Percentiles rank a stretch among this genome's conserved stretches.
These are phyloP conservation scores for Cephus runcator DNA, from an alignment of 2,888 invertebrate species.

Conservation along the genomic window DNA sequence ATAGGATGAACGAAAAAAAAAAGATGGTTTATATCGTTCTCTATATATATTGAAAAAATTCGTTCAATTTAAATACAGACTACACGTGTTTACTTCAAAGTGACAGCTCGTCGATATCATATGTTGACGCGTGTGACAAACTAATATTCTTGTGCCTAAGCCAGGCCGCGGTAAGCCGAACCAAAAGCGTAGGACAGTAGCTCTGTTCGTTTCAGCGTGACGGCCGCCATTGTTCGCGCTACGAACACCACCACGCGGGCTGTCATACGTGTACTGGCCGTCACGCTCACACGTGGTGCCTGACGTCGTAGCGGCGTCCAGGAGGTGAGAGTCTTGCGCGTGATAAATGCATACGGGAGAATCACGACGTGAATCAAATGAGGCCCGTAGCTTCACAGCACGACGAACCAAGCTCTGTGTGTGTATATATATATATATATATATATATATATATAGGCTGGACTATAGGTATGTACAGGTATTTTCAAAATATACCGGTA, in stretches of 20 bases:
- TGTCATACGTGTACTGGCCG: neutral
- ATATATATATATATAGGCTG: too few relatives aligned
- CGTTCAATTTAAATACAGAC: neutral
- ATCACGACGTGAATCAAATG: conserved; percentile 40
- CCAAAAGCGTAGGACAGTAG: conserved; percentile 47
- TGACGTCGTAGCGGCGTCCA: neutral
- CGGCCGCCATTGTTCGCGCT: conserved; percentile 48
- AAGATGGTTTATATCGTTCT: neutral
- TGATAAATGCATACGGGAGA: conserved; percentile 43
- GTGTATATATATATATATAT: neutral
- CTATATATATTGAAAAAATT: neutral
- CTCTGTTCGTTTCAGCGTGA: conserved; percentile 46
- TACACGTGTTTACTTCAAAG: neutral
- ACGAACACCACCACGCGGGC: neutral
- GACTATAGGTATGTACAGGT: neutral
- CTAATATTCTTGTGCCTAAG: neutral
- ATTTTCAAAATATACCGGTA: neutral
- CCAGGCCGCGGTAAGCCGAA: neutral
- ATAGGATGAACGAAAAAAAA: too few relatives aligned
- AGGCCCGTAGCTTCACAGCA: conserved; percentile 26
- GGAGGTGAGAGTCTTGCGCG: conserved; percentile 13
- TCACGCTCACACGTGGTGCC: neutral
- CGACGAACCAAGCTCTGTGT: neutral
- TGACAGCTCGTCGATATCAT: neutral
- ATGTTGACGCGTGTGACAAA: neutral